phyloP scores from a whole-genome alignment of 2,888 invertebrate species.

The Incurvaria masculella region DNA sequence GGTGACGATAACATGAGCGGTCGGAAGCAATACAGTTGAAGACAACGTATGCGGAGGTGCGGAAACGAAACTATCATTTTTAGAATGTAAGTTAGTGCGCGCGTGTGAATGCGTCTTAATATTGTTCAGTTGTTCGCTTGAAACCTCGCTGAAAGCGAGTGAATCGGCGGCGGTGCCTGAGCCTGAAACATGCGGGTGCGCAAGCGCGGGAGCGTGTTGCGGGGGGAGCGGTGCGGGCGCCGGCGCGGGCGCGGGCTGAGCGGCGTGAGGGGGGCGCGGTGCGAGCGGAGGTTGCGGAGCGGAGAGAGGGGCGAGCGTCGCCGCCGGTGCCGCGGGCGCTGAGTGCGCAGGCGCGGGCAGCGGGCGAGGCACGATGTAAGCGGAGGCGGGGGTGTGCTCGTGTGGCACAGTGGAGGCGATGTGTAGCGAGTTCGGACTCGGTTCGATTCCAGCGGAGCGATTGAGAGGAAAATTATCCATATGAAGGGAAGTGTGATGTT shows the following conservation, averaged over 20 bases:
- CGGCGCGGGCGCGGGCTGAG: not conserved
- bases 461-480: not conserved
- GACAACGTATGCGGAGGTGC: not conserved
- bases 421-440: too few species aligned
- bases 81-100: not conserved
- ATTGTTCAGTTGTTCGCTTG: not conserved
- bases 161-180: not conserved
- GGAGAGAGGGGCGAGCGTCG: not conserved
- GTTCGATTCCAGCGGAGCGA: not conserved
- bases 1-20: not conserved
- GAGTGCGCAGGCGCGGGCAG: not conserved
- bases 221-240: not conserved
- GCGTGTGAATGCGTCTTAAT: not conserved
- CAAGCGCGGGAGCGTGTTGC: not conserved
- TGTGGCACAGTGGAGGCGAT: too few species aligned
- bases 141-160: too few species aligned
- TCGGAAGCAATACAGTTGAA: not conserved
- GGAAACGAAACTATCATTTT: not conserved
- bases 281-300: not conserved
- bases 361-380: not conserved
- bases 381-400: too few species aligned
- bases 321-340: not conserved
- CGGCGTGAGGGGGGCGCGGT: not conserved
- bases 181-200: not conserved
- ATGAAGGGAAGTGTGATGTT: not conserved